Base-by-base conservation (phyloP, 23 tunicate genomes). In the Ascidia mentula region DNA sequence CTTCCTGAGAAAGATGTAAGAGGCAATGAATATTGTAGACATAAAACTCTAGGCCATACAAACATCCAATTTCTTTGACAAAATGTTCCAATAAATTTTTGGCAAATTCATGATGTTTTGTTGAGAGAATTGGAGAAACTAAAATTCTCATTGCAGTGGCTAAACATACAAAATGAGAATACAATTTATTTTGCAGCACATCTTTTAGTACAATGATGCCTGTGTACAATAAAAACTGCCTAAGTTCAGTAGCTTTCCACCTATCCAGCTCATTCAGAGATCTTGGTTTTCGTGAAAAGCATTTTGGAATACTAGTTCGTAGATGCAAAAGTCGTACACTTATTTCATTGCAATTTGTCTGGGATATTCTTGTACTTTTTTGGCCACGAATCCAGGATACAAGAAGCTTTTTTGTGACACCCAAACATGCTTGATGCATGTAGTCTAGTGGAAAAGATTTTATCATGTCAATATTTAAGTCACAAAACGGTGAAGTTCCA, bases 191-290 rank as follows among this genome's bases (percentile, higher is more conserved):
- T 12, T 31, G 34, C 24, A 85, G 24, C n/a, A 46, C 78, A 1
- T 69, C 53, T n/a, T 45, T 22, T 31, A 85, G 40, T 32, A 85
- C 89, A 39, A 77, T 31, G 40, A 70, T 80, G 17, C 89, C 89
- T 0, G 89, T 77, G 31, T 85, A 85, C 20, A 85, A 24, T 37
- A 85, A 46, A 85, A 85, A 70, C 72, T 77, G 82, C 20, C 89
- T 70, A 40, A 59, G 77, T 60, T 85, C 89, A 7, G 89, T 85
- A 18, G 82, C 89, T 42, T 85, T 85, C 89, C 89, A 85, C 45
- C 72, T 77, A n/a, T 85, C 80, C 6, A 69, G 46, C 45, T 85
- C 89, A 13, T 70, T 31, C 20, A 85, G 32, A 34, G 81, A 36
- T 38, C 88, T 61, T 40, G 81, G 81, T 60, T 65, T 76, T 31